Evolutionary conservation across 2,888 invertebrate species (phyloP).

Genomic region (Cloeon dipterum): DNA sequence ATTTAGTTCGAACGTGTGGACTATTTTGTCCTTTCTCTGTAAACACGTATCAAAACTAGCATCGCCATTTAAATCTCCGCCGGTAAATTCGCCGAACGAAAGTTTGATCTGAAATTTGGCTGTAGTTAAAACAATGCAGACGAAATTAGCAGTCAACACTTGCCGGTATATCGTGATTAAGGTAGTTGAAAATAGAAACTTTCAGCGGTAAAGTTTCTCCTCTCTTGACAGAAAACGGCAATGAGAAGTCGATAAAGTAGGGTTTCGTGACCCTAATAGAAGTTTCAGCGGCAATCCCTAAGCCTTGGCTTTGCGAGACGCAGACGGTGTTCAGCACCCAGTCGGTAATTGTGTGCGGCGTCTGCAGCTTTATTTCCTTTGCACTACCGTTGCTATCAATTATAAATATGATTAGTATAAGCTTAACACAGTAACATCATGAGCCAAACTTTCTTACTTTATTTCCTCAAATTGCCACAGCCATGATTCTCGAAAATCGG

Average conservation of each 20-base stretch:
- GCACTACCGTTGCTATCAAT: too few relatives aligned
- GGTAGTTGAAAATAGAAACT: conserved; percentile 47
- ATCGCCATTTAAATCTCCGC: neutral
- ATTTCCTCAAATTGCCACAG: conserved; percentile 9
- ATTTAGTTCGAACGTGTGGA: conserved; percentile 5
- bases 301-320: conserved; percentile 14
- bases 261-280: conserved; percentile 36
- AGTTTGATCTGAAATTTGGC: too few relatives aligned
- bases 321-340: conserved; percentile 34
- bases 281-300: conserved; percentile 24
- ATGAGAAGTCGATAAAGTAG: conserved; percentile 46
- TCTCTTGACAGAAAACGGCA: conserved; percentile 39
- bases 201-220: conserved; percentile 38
- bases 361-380: conserved; percentile 18
- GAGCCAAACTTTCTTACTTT: too few relatives aligned
- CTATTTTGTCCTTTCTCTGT: neutral
- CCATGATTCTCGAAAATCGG: conserved; percentile 19
- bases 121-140: too few relatives aligned
- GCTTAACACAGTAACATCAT: too few relatives aligned
- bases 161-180: conserved; percentile 42
- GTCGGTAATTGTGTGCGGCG: conserved; percentile 35
- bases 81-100: too few relatives aligned
- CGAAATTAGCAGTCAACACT: conserved; percentile 13
- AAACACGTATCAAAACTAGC: neutral
- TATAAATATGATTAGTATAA: too few relatives aligned